A percentile compares a stretch with the other conserved stretches of the same genome.
Evolutionary conservation across 2,113 vertebrate species (phyloP).

Genomic region (Ageneiosus marmoratus): DNA sequence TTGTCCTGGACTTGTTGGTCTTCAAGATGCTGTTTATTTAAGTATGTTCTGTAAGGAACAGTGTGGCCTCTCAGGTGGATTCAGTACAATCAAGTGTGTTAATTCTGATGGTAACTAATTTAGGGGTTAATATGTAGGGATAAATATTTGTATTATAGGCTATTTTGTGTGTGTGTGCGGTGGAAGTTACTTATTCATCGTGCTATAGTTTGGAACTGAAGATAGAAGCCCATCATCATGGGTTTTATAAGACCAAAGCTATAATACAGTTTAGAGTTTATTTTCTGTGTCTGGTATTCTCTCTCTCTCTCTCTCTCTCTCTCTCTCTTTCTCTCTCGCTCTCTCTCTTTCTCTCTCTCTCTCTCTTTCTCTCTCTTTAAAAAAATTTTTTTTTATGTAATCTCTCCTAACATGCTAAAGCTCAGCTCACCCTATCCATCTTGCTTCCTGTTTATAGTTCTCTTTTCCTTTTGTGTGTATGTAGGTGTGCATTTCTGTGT

Average conservation of each 20-base stretch:
- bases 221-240: background rate
- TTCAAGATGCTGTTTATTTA: background rate
- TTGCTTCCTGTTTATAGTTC: slow-evolving; percentile 73
- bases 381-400: background rate
- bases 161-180: too few relatives aligned
- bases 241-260: slow-evolving; percentile 7
- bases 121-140: background rate
- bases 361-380: too few relatives aligned
- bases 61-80: background rate
- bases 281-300: slow-evolving; percentile 30
- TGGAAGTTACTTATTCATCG: background rate
- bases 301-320: background rate
- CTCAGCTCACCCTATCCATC: slow-evolving; percentile 3
- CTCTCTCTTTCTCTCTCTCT: background rate
- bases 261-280: background rate
- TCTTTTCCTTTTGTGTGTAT: slow-evolving; percentile 41
- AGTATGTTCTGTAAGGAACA: background rate
- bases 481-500: background rate
- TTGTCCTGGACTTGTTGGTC: background rate
- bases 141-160: background rate
- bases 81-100: background rate
- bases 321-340: too few relatives aligned
- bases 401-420: slow-evolving; percentile 53
- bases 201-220: background rate
- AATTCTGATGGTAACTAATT: background rate